Percentiles rank a stretch among this genome's conserved stretches.
Evolutionary conservation across 2,113 vertebrate species (phyloP).

Genomic region (Erythrocercus mccallii): DNA sequence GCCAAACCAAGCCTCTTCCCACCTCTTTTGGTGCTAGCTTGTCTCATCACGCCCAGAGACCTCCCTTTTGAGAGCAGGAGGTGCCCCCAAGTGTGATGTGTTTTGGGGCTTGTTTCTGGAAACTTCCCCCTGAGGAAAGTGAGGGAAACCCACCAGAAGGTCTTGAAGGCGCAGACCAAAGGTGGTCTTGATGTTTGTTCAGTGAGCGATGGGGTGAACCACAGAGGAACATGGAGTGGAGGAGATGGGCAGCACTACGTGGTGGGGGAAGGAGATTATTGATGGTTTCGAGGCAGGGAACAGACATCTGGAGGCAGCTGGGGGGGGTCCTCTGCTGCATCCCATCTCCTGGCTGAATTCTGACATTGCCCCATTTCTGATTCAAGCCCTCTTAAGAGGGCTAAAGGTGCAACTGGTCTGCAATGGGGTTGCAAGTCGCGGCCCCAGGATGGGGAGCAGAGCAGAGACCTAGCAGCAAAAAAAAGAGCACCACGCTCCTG

Average conservation of each 20-base stretch:
- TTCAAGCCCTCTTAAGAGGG: constrained; percentile 12
- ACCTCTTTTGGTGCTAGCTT: constrained; percentile 33
- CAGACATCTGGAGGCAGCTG: background rate
- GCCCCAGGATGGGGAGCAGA: constrained; percentile 25
- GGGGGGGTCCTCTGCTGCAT: constrained; percentile 30
- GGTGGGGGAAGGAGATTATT: background rate
- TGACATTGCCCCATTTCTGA: constrained; percentile 29
- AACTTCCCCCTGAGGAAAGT: background rate
- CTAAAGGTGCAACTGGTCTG: constrained; percentile 61
- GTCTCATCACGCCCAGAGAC: background rate
- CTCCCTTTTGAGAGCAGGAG: background rate
- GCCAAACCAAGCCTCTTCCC: background rate
- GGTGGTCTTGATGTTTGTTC: constrained; percentile 13
- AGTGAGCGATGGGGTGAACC: background rate
- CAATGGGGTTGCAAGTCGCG: constrained; percentile 9
- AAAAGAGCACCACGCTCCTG: background rate
- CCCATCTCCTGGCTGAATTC: constrained; percentile 12
- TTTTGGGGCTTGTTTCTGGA: background rate
- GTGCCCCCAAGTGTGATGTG: background rate
- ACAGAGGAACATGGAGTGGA: background rate
- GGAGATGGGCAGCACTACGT: background rate
- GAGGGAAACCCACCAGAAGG: background rate
- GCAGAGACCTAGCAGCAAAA: constrained; percentile 63
- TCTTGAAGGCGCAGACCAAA: background rate
- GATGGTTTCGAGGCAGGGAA: background rate